Evolutionary conservation across 2,797 vertebrate species (phyloP), one percentile per base, ranked within the genome.

Genomic region (Mormyrus hasselquistii): DNA sequence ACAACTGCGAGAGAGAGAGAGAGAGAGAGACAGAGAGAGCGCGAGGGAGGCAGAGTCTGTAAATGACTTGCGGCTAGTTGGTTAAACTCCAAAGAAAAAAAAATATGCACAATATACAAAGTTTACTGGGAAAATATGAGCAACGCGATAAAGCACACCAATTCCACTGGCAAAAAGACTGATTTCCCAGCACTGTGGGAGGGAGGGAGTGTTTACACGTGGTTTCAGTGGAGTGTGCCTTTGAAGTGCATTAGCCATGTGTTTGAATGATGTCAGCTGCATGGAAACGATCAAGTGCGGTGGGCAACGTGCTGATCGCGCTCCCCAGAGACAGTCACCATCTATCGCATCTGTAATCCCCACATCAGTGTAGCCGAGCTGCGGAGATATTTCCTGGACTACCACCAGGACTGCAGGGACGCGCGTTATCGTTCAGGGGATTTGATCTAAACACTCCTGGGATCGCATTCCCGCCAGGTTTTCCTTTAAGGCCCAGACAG

Each of bases 161-260:
- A 87, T 19, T 87, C 73, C 9, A 41, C 38, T 5, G 49, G 19
- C 29, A 34, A 82, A 57, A 34, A 25, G 6, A 4, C 4, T 25
- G 69, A 53, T 53, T 57, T 41, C 16, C 69, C 29, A 65, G n/a
- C 41, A 57, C 38, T 12, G 7, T 22, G 29, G 41, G 38, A 79
- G 47, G 25, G 79, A 14, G 53, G 69, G 69, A 8, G 38, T 59
- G 59, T 65, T 34, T 4, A 47, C 55, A 87, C 38, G 59, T 3
- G 12, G 12, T 83, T 83, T 29, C 49, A 57, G 49, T 9, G n/a
- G 69, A 87, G 44, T 25, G 79, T 29, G 16, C 49, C 62, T 89
- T 73, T 90, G 88, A 89, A 89, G 73, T 65, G 49, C 62, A 50
- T 88, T 86, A 59, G 85, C 44, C 53, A 57, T 88, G 82, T 89